Base-by-base conservation (phyloP, 2,888 invertebrate species). In the Trypoxylon attenuatum region DNA sequence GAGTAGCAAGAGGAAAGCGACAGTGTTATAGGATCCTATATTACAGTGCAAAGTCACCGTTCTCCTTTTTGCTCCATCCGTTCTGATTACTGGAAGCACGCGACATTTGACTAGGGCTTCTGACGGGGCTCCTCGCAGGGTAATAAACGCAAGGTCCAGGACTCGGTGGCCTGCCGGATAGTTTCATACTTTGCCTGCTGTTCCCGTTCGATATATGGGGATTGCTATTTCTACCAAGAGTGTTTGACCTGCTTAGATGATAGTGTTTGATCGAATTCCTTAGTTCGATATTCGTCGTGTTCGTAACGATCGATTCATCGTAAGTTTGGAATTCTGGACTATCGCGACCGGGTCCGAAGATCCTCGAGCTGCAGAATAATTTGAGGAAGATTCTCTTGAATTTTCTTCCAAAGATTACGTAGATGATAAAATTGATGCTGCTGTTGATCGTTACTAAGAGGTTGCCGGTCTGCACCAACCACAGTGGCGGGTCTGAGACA, bases 401-500 rank as follows among this genome's bases (percentile, higher is more conserved):
- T 87, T 98, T 98, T 86, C 98, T 96, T 1, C 98, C 98, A 87
- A 98, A 98, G 73, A 97, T 97, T 73, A 98, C 97, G 89, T 99
- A 99, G 79, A 99, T 97, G 72, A 99, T 92, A 87, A 99, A 98
- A 88, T 99, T 99, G 68, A 98, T 96, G 84, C 97, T 97, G 83
- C 97, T 97, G 89, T 99, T 99, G 86, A 98, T 93, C 69, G 97
- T 98, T 57, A 99, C 97, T 69, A 98, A 90, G 56, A 98, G 91
- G 88, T 99, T 98, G 83, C 95, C 96, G 29, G 91, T 90, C 82
- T 94, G 93, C 52, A 96, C 93, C 79, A 95, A 89, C 80, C 92
- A 91, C 78, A 93, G 91, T 72, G 91, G 89, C 60, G 91, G 90
- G 45, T 89, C 88, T 61, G 89, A 89, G 79, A 90, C 90, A 82